Conservation (phyloP, 2,797 vertebrate genomes). For the Gambusia yucatana region DNA sequence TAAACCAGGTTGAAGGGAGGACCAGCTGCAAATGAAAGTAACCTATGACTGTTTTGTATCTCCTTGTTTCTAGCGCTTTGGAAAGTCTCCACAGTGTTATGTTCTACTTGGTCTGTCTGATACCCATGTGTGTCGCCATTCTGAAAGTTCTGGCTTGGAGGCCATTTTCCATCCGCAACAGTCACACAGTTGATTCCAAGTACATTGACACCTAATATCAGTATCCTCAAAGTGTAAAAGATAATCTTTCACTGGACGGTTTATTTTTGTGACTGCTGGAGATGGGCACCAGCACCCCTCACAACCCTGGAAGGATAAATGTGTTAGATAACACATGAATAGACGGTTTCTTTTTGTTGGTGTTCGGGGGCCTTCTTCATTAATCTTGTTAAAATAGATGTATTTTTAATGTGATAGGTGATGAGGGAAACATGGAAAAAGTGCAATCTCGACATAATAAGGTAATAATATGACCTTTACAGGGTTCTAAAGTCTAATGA, state of each 20-base stretch:
- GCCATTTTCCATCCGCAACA: constrained; percentile 87
- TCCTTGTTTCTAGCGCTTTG: constrained; percentile 72
- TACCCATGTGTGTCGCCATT: constrained; percentile 82
- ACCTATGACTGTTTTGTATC: not conserved
- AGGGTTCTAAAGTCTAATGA: not conserved
- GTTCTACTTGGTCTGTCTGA: constrained; percentile 89
- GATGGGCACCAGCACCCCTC: too few relatives aligned
- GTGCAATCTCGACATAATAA: too few relatives aligned
- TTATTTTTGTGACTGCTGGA: not conserved
- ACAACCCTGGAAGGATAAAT: too few relatives aligned
- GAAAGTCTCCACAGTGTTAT: constrained; percentile 83
- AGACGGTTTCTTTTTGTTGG: not conserved
- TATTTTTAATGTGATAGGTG: not conserved
- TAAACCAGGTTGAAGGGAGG: not conserved
- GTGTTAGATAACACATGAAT: too few relatives aligned
- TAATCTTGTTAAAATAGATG: not conserved
- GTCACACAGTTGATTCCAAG: constrained; percentile 80
- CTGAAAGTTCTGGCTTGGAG: constrained; percentile 87
- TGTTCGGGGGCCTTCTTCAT: not conserved
- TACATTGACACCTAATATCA: constrained; percentile 72
- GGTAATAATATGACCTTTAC: not conserved
- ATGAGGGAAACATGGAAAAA: not conserved
- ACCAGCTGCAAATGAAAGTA: constrained; percentile 1
- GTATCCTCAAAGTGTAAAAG: not conserved
- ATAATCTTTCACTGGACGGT: not conserved